Base-by-base conservation (phyloP, 2,797 vertebrate genomes). In the Urocyon cinereoargenteus region DNA sequence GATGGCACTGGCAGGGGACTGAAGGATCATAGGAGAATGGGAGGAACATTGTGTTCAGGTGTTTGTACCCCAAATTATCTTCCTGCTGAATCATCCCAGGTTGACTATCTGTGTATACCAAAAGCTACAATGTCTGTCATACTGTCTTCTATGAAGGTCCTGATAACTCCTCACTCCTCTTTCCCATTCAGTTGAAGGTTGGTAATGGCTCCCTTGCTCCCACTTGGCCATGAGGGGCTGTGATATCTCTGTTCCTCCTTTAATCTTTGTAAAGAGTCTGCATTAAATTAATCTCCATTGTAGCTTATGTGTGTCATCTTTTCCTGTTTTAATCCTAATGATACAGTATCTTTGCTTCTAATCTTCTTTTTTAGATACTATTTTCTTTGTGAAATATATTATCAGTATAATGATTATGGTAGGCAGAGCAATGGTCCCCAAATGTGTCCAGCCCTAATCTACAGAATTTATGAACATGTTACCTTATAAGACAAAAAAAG, bases 371-470 rank as follows among this genome's bases (percentile, higher is more conserved):
- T 14, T 36, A 82, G 8, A 90, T 12, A 61, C 11, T 15, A 55
- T 83, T 83, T 12, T 86, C 24, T 57, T 95, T 68, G 34, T 61
- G 68, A 88, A 96, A 89, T 59, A 85, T 18, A 49, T 40, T 45
- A 78, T 53, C 13, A n/a, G 49, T 31, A 51, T 14, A 77, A 75
- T 45, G 66, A 95, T 5, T 36, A 11, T 70, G 22, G 45, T 16
- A 53, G 34, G 12, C 11, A 70, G 6, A 83, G 68, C 15, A 83
- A 61, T 62, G 49, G 11, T 10, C 57, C 24, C 61, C n/a, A 78
- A 55, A n/a, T 0, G 5, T 55, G 9, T 61, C 15, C 11, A 64
- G 6, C 2, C 19, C 26, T 57, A 62, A n/a, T 62, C 31, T 36
- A 16, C 51, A 15, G 22, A 62, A 55, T 28, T 28, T 95, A 13